These are phyloP conservation scores for Aleiodes testaceus DNA, from an alignment of 2,888 invertebrate species.

Conservation along the genomic window DNA sequence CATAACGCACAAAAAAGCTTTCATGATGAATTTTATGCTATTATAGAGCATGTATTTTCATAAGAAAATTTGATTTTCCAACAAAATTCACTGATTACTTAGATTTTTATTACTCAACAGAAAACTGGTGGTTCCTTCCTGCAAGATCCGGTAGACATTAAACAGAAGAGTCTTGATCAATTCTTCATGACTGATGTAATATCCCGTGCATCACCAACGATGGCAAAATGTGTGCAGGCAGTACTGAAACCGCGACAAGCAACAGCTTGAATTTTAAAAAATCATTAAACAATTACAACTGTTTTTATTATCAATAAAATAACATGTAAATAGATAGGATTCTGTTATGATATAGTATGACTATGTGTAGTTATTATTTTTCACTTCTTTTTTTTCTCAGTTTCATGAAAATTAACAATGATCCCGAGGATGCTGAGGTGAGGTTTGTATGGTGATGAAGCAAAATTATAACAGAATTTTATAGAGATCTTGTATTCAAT, in stretches of 20 bases:
- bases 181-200: constrained; percentile 97
- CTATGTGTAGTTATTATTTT: constrained; percentile 43
- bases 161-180: constrained; percentile 85
- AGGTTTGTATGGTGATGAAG: constrained; percentile 32
- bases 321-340: constrained; percentile 55
- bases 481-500: constrained; percentile 25
- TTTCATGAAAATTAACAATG: constrained; percentile 24
- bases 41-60: too few species aligned
- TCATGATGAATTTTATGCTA: too few species aligned
- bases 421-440: constrained; percentile 38
- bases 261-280: not conserved
- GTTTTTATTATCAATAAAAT: constrained; percentile 4
- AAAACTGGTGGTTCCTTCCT: constrained; percentile 57
- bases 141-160: constrained; percentile 77
- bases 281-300: not conserved
- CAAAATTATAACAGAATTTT: constrained; percentile 24
- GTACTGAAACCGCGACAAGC: constrained; percentile 80
- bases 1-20: too few species aligned
- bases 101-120: constrained; percentile 50
- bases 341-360: constrained; percentile 53
- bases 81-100: constrained; percentile 16
- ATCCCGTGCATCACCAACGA: constrained; percentile 96
- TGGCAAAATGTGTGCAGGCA: constrained; percentile 98
- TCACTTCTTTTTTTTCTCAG: not conserved
- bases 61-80: not conserved